phyloP scores from a whole-genome alignment of 2,113 vertebrate species.

The Actinemys pallida region DNA sequence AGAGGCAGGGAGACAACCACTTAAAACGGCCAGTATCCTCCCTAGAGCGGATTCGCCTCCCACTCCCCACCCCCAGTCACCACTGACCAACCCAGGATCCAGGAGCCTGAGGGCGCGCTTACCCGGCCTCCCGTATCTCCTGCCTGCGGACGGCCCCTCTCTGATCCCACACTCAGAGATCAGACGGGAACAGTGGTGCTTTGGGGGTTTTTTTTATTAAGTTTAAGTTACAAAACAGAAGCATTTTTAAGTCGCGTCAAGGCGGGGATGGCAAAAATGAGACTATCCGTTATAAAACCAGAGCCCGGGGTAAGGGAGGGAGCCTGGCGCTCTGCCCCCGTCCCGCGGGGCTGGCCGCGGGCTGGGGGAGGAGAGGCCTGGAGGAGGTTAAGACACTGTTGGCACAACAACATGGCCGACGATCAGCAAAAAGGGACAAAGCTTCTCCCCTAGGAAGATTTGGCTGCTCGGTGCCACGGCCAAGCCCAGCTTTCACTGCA shows the following conservation, averaged over 20 bases:
- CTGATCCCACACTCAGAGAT: not conserved
- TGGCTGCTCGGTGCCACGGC: not conserved
- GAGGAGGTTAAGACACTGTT: conserved; percentile 81
- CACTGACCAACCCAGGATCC: not conserved
- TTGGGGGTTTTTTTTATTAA: conserved; percentile 66
- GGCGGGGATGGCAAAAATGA: not conserved
- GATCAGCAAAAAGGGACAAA: conserved; percentile 65
- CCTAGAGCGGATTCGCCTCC: not conserved
- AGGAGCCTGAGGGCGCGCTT: no score
- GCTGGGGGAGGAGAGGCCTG: conserved; percentile 57
- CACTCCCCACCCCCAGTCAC: no score
- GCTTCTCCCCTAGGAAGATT: conserved; percentile 48
- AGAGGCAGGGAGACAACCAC: no score
- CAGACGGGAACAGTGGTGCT: not conserved
- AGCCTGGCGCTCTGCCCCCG: conserved; percentile 25
- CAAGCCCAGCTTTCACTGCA: conserved; percentile 53
- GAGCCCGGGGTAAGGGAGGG: conserved; percentile 36
- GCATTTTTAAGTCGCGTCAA: conserved; percentile 57
- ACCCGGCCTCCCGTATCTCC: not conserved
- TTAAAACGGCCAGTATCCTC: not conserved
- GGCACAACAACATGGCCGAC: conserved; percentile 74
- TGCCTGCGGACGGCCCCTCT: not conserved
- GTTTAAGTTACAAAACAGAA: conserved; percentile 49
- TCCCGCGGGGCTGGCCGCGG: conserved; percentile 54
- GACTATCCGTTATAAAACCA: conserved; percentile 57